These are phyloP conservation scores for Aphyosemion australe DNA, from an alignment of 2,113 vertebrate genomes.

Conservation along the genomic window DNA sequence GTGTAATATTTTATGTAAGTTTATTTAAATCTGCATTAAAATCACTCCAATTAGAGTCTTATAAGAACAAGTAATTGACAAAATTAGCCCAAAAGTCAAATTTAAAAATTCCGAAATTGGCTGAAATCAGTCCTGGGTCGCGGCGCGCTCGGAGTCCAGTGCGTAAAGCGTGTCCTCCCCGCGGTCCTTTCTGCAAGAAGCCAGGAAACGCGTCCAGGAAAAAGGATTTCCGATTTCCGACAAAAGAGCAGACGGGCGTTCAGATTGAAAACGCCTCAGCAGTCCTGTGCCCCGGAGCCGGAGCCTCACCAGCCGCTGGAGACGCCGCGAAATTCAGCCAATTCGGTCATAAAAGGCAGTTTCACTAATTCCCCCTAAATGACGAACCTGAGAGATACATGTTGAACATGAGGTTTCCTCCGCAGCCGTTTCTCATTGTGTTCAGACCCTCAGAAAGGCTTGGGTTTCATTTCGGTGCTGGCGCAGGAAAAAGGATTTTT, in stretches of 20 bases:
- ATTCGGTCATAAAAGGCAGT: not conserved
- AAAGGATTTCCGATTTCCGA: slow-evolving; percentile 99
- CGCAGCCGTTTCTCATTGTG: slow-evolving; percentile 93
- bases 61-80: too few relatives aligned
- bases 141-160: slow-evolving; percentile 26
- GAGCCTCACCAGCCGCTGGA: slow-evolving; percentile 27
- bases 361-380: slow-evolving; percentile 42
- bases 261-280: slow-evolving; percentile 67
- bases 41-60: too few relatives aligned
- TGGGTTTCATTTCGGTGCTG: slow-evolving; percentile 80
- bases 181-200: slow-evolving; percentile 69
- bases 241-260: slow-evolving; percentile 80
- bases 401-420: slow-evolving; percentile 97
- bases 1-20: not conserved
- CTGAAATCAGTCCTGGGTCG: slow-evolving; percentile 37
- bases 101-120: not conserved
- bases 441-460: slow-evolving; percentile 77
- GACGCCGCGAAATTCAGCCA: slow-evolving; percentile 13
- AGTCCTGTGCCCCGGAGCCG: slow-evolving; percentile 33
- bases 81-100: too few relatives aligned
- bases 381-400: slow-evolving; percentile 98
- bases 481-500: slow-evolving; percentile 84
- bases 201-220: slow-evolving; percentile 99
- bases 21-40: not conserved
- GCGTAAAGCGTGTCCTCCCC: slow-evolving; percentile 53